Conservation (phyloP, 2,113 vertebrate genomes). For the Pangasianodon hypophthalmus region DNA sequence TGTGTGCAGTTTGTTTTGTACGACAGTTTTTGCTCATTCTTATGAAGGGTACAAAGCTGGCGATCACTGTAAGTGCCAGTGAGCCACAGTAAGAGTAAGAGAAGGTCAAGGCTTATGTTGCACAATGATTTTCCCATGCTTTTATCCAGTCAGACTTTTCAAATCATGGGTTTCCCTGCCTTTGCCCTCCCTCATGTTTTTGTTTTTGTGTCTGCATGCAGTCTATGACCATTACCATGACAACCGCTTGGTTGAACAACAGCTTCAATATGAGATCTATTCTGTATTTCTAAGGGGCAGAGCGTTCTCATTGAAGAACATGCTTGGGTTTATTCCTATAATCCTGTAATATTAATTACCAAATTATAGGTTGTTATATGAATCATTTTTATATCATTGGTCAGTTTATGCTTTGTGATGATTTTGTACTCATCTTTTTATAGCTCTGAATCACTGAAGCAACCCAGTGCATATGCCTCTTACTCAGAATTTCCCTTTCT, state of each 20-base stretch:
- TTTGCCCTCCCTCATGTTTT: constrained; percentile 23
- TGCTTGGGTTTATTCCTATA: neutral
- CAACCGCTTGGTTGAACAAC: too few relatives aligned
- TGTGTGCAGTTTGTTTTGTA: neutral
- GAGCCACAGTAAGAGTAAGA: neutral
- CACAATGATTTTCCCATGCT: neutral
- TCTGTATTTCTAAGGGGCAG: constrained; percentile 31
- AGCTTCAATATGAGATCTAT: constrained; percentile 19
- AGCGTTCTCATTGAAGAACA: neutral
- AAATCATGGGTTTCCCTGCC: neutral
- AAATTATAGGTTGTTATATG: neutral
- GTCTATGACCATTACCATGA: constrained; percentile 39
- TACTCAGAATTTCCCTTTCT: constrained; percentile 13
- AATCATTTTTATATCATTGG: constrained; percentile 13
- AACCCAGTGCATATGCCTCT: neutral
- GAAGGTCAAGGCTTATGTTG: neutral
- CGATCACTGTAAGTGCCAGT: neutral
- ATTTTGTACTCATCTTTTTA: neutral
- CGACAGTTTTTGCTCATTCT: neutral
- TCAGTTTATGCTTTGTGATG: constrained; percentile 6
- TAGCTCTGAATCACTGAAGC: constrained; percentile 13
- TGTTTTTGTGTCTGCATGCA: constrained; percentile 14
- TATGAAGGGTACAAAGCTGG: neutral
- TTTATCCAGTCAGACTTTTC: neutral
- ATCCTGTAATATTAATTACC: constrained; percentile 19